Conservation (phyloP, 37 sponge, comb jelly and placozoan species). For the Dysidea cf. avara region DNA sequence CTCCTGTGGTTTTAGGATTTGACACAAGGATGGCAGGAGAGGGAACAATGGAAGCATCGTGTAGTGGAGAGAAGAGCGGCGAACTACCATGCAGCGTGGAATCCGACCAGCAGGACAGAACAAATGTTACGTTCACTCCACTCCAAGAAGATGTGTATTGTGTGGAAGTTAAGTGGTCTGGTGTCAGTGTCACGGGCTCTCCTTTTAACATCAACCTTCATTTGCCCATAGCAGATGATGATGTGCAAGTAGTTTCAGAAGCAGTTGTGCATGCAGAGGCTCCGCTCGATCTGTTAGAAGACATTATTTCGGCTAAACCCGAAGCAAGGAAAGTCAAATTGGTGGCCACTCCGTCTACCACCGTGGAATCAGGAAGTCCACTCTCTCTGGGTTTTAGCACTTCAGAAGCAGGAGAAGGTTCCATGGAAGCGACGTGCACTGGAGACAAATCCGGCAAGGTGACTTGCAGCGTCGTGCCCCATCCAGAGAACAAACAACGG, state of each 20-base stretch:
- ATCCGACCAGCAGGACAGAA: slow-evolving; percentile 4
- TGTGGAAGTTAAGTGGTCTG: slow-evolving; percentile 58
- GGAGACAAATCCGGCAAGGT: slow-evolving; percentile 44
- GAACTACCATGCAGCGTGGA: slow-evolving; percentile 32
- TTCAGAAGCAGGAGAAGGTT: slow-evolving; percentile 28
- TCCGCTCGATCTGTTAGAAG: too few species aligned
- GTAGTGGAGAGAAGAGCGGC: slow-evolving; percentile 44
- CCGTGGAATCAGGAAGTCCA: slow-evolving; percentile 48
- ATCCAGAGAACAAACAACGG: slow-evolving; percentile 10
- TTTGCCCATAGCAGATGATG: slow-evolving; percentile 46
- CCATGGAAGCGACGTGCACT: slow-evolving; percentile 34
- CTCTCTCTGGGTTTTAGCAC: slow-evolving; percentile 39
- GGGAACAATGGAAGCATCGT: slow-evolving; percentile 44
- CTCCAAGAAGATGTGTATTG: slow-evolving; percentile 48
- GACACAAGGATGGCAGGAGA: slow-evolving; percentile 59
- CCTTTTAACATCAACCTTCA: slow-evolving; percentile 49
- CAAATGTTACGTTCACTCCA: slow-evolving; percentile 36
- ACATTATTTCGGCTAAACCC: too few species aligned
- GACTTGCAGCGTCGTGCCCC: slow-evolving; percentile 21
- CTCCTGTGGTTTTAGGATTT: slow-evolving; percentile 28
- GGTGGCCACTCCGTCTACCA: slow-evolving; percentile 39
- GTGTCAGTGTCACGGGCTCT: slow-evolving; percentile 35
- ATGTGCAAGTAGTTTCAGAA: slow-evolving; percentile 35
- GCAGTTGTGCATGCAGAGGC: slow-evolving; percentile 9
- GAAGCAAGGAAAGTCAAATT: slow-evolving; percentile 39